Base-by-base conservation (phyloP, 2,797 vertebrate genomes). In the Cottoperca gobio region DNA sequence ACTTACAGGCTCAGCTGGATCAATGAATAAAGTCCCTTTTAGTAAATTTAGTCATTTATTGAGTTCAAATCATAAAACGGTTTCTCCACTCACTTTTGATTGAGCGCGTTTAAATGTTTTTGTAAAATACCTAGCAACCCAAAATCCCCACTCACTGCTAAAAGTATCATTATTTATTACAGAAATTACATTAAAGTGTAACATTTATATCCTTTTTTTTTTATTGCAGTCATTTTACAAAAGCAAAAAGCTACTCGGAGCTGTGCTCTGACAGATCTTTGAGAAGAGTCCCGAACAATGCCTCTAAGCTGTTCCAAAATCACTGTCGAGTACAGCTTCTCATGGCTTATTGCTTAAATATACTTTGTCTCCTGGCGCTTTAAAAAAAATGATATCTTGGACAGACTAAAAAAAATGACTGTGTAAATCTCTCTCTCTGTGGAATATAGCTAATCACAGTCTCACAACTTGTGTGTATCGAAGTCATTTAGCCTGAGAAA, bases 291-390 rank as follows among this genome's bases (percentile, higher is more conserved):
- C 64, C 62, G 73, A 77, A 81, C 79, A 84, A 84, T 80, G 76
- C 79, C 84, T 82, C 37, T 39, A 78, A 90, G 85, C 85, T 76
- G 46, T 78, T 85, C 59, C 43, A 77, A 86, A 90, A 82, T 83
- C 75, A 86, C 73, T 84, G 79, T 89, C 77, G 84, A 83, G 64
- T 83, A 63, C 76, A 76, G 81, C 71, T 88, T 85, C 77, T 84
- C 60, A 46, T 78, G 83, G 85, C 71, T 83, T 84, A 82, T 78
- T 84, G 79, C 83, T 89, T 88, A 82, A 88, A 88, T 86, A 89
- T 79, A 89, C 78, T 88, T 86, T 85, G 83, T 84, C 70, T 85
- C 55, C 87, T 84, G 84, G 86, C 80, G 62, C 58, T 86, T 86
- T 81, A 71, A 76, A 85, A 91, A n/a, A 85, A 75, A 80, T 61